Base-by-base conservation (phyloP, 2,888 invertebrate genomes). In the Baronia brevicornis region DNA sequence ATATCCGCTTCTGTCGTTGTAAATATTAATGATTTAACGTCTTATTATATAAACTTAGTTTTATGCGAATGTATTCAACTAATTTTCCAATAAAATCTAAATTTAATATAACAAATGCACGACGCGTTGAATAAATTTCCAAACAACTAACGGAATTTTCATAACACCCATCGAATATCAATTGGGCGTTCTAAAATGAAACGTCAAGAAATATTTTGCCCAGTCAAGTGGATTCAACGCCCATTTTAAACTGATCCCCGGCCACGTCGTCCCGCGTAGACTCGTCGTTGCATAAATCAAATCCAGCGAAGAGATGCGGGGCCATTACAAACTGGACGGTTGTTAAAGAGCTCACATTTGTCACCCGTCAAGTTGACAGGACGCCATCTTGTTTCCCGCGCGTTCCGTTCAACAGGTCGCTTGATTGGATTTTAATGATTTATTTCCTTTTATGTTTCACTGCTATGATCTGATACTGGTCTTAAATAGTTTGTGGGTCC, bases 351-450 rank as follows among this genome's bases (percentile, higher is more conserved):
- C 8, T 9, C 18, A 30, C 44, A 51, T 51, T 51, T 44, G 45
- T 51, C 40, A 48, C 36, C 33, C 28, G 48, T 46, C 51, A 48
- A 28, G 9, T n/a, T 48, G 51, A 51, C 48, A 43, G 37, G 33
- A 23, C 35, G 48, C 51, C 51, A 51, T 51, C 35, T 51, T 51
- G 46, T 26, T 45, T 44, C n/a, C n/a, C 49, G 59, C 60, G 60
- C 61, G 61, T 59, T 59, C 51, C 27, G 27, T 33, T 33, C 33
- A 33, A 33, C 33, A 33, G 28, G 29, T 30, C 30, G 29, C 10
- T 6, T 29, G 35, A 35, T 30, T 29, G 29, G 25, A 35, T 29
- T 29, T 30, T 29, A 26, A 35, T 29, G 25, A 25, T 35, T 26
- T 35, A 21, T 29, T 25, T 26, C 21, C 19, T 13, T 33, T 24